Evolutionary conservation across 2,113 vertebrate species (phyloP), one percentile per base, ranked within the genome.

Genomic region (Nymphicus hollandicus): DNA sequence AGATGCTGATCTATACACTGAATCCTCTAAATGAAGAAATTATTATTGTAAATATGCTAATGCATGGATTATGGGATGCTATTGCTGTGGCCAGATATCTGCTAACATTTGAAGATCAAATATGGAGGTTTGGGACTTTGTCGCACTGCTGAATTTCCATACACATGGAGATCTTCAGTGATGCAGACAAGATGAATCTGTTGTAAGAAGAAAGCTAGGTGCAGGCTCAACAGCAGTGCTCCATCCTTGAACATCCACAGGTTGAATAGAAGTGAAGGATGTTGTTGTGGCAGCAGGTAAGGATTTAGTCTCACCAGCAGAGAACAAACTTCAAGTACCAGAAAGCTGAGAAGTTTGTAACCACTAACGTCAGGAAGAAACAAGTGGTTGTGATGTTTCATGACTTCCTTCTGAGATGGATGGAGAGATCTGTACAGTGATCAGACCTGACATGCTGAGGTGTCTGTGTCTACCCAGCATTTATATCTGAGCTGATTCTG

Each of bases 1-100:
- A 90, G 44, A 44, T 89, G 69, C n/a, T 80, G 49, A 65, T 95
- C 35, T 92, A 71, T 82, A 68, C 24, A 35, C 27, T 41, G 64
- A 83, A 69, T 66, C 55, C 18, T 93, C 65, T 71, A 46, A 94
- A 79, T 72, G 15, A 64, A 47, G 50, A 84, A 73, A 35, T 76
- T 39, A 19, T 58, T 86, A 7, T 13, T 61, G 31, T 71, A 66
- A 81, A 13, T 41, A 33, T 50, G 46, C 37, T 84, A 35, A 49
- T 41, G 24, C 17, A 13, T 17, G 23, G 61, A 53, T 81, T 63
- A 37, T 0, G 5, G 49, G 53, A 17, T 77, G 60, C 27, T 43
- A 12, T 78, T 69, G 43, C 49, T 2, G 3, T 74, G 49, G 23
- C 44, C 72, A 90, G 50, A 7, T 69, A 44, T 5, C 39, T 87